Conservation (phyloP, 2,113 vertebrate genomes). For the Cricetomys ansorgei region DNA sequence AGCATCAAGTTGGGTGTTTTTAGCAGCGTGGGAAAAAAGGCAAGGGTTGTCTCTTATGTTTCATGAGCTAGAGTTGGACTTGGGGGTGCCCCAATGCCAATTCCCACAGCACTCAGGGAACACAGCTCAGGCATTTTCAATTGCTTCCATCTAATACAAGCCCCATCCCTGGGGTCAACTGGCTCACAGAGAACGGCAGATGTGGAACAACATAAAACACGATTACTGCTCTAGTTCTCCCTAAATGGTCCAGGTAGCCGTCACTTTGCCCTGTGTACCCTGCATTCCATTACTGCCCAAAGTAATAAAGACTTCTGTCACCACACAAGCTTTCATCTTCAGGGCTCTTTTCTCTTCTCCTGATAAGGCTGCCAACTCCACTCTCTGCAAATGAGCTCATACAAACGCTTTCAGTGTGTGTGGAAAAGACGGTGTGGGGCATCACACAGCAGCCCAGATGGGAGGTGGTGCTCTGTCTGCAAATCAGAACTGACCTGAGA, state of each 20-base stretch:
- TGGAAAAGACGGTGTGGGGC: slow-evolving; percentile 84
- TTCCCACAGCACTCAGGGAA: slow-evolving; percentile 19
- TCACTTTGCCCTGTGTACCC: slow-evolving; percentile 83
- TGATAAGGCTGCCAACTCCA: slow-evolving; percentile 89
- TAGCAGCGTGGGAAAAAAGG: not conserved
- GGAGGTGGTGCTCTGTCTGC: slow-evolving; percentile 80
- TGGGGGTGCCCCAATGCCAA: not conserved
- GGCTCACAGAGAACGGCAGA: slow-evolving; percentile 76
- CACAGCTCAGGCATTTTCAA: not conserved
- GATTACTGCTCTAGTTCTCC: slow-evolving; percentile 82
- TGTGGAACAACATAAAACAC: slow-evolving; percentile 82
- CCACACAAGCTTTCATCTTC: slow-evolving; percentile 88
- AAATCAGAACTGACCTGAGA: slow-evolving; percentile 84
- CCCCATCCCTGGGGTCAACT: slow-evolving; percentile 72
- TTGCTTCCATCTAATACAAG: slow-evolving; percentile 34
- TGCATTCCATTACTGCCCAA: slow-evolving; percentile 85
- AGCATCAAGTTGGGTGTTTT: slow-evolving; percentile 15
- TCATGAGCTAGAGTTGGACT: not conserved
- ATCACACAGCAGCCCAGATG: slow-evolving; percentile 76
- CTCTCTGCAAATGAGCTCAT: slow-evolving; percentile 88
- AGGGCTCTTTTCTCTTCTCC: slow-evolving; percentile 84
- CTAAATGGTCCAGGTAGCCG: slow-evolving; percentile 85
- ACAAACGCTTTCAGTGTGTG: slow-evolving; percentile 83
- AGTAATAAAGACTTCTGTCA: slow-evolving; percentile 91
- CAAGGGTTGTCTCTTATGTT: not conserved